Base-by-base conservation (phyloP, 2,113 vertebrate genomes). In the Psilopsiagon aymara region DNA sequence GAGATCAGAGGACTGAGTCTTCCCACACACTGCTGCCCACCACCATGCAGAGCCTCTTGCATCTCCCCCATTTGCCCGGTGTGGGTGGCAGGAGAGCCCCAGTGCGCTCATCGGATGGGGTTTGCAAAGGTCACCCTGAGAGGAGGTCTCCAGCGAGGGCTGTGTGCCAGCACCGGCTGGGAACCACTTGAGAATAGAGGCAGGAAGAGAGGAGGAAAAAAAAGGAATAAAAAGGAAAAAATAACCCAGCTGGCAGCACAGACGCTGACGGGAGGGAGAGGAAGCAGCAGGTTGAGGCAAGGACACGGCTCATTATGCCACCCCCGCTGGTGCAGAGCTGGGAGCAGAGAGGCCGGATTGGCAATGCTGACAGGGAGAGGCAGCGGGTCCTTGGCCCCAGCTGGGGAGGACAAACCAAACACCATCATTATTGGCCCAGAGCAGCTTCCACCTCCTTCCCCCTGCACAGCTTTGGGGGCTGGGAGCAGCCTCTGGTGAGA, bases 281-380 rank as follows among this genome's bases (percentile, higher is more conserved):
- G 96, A 97, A 96, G 88, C 86, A 7, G 86, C 95, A 95, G 95
- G 96, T 93, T 97, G 96, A 97, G 94, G 83, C 76, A 86, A 96
- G 96, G 96, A 96, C 93, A 94, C 55, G 8, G 94, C 95, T 96
- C 88, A 88, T 97, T 96, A 96, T 93, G 85, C 96, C 96, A 75
- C 96, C 96, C 95, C 95, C 94, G 49, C 93, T 80, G 94, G 95
- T 95, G 94, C 68, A 6, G 79, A 80, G 84, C 47, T 17, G 62
- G 0, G 78, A 93, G 88, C 29, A 0, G 84, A 95, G 92, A 80
- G 59, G 94, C 85, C 71, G 44, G 69, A 92, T 87, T 28, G 2
- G 79, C 86, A 12, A 25, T 15, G 4, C 81, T 60, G 29, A 18
- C n/a, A 33, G 1, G 7, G 35, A 31, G 28, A 63, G 53, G 57